Evolutionary conservation across 2,113 vertebrate genomes (phyloP).

Genomic region (Cairina moschata): DNA sequence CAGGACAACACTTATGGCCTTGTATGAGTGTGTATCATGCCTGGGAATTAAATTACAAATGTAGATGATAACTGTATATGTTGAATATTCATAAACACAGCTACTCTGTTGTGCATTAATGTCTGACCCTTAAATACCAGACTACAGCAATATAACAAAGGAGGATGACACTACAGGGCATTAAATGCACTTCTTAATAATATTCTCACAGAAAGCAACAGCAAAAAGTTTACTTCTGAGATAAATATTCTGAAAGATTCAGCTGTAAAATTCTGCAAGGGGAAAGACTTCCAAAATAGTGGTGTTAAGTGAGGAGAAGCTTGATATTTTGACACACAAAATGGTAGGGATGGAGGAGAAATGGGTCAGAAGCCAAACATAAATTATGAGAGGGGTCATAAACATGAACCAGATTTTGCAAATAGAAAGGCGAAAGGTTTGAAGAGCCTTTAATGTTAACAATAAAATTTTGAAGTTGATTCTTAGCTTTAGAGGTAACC

Average conservation of each 20-base stretch:
- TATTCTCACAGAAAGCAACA: background rate
- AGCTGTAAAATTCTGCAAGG: background rate
- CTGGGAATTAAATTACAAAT: background rate
- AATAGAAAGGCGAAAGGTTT: constrained; percentile 58
- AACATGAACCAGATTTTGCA: constrained; percentile 61
- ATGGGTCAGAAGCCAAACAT: constrained; percentile 59
- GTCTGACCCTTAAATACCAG: background rate
- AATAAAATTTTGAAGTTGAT: constrained; percentile 64
- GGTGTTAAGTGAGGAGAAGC: constrained; percentile 15
- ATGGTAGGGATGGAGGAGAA: constrained; percentile 17
- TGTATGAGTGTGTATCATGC: background rate
- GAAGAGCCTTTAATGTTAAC: constrained; percentile 62
- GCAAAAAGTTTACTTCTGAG: background rate
- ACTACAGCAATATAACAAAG: background rate
- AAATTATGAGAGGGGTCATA: constrained; percentile 54
- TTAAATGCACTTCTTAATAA: background rate
- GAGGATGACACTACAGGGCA: background rate
- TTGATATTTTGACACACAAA: constrained; percentile 48
- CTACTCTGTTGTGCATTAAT: background rate
- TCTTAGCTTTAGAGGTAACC: constrained; percentile 44
- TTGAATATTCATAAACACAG: background rate
- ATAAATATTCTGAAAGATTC: background rate
- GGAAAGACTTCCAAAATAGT: background rate
- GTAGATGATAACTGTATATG: background rate
- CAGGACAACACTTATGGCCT: background rate